Evolutionary conservation across 2,888 invertebrate species (phyloP), one percentile per base, ranked within the genome.

Genomic region (Nemotelus nigrinus): DNA sequence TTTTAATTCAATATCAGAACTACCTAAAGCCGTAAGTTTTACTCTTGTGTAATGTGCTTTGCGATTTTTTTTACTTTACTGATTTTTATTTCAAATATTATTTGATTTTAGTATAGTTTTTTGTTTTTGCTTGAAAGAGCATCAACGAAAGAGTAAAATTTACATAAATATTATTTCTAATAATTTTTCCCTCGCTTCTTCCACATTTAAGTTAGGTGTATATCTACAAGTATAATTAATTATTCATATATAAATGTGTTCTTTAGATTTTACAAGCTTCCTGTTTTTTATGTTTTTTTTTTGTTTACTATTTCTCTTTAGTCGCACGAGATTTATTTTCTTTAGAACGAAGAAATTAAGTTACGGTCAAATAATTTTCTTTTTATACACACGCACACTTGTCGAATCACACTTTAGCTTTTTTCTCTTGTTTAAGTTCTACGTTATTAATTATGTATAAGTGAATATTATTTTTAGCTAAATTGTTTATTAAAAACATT

Each of bases 21-120:
- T 72, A 72, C 58, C 72, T 72, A 72, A 72, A 72, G 72, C 68
- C 72, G 72, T 72, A 72, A 58, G 55, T 44, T 44, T 72, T 72
- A 58, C 58, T 72, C 45, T 5, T 39, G 71, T 72, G 57, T 72
- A 71, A 47, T 72, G 58, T 72, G 47, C 57, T 68, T 45, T 39
- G 25, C 53, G 39, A 50, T 68, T 68, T 63, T n/a, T 41, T 63
- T 63, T 63, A 63, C 3, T 63, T 53, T 53, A 7, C 53, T 7
- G 10, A 53, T 53, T 5, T 7, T 41, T 41, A 41, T 63, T 63
- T 63, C 63, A 43, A 43, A 63, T 39, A 63, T 39, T 43, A 68
- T 68, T 48, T 50, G n/a, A 8, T 63, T 63, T 1, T 25, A 10
- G 4, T 64, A 43, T 60, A n/a, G 65, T 71, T 71, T 71, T 43